Evolutionary conservation across 1,140 invertebrate genomes (phyloP), one percentile per base, ranked within the genome.

Genomic region (Lepidotrigona ventralis): DNA sequence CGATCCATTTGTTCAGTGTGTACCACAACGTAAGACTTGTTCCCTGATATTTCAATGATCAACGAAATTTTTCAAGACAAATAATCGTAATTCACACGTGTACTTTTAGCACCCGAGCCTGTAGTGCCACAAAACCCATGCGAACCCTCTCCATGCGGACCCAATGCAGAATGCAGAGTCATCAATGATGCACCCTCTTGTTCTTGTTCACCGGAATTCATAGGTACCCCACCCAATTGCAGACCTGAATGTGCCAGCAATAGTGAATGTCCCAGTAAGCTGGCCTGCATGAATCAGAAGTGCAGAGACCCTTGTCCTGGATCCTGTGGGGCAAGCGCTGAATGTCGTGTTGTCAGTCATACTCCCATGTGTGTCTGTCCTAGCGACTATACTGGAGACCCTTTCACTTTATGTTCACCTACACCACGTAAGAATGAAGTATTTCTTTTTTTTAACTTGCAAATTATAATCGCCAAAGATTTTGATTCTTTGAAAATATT

Each of bases 291-390:
- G 0, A 96, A 96, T 90, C 94, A 96, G 84, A 96, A 96, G 93
- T 97, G 96, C 90, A 93, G 92, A 85, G 95, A 97, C 91, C 96
- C 96, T n/a, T 97, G 96, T 86, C 91, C 93, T 33, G 95, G 95
- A 6, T 95, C 96, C 1, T 97, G 97, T 90, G 96, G 96, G 23
- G 86, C 88, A 39, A 95, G 95, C 85, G 95, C 96, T 14, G 92
- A 95, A 73, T 97, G 96, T 91, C 94, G 94, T 58, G 96, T 96
- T 58, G 95, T 96, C 1, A 96, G 95, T 89, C 96, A 97, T 86
- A 95, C 95, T 26, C 95, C 96, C 17, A 95, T 95, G 89, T 96
- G 96, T 87, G 91, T 94, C 63, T 96, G 96, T 86, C 90, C 93
- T 72, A 90, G 91, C 83, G 95, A 95, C 3, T 96, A 95, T 83